A percentile compares a stretch with the other conserved stretches of the same genome.
Evolutionary conservation across 2,888 invertebrate genomes (phyloP).

Genomic region (Nemotelus nigrinus): DNA sequence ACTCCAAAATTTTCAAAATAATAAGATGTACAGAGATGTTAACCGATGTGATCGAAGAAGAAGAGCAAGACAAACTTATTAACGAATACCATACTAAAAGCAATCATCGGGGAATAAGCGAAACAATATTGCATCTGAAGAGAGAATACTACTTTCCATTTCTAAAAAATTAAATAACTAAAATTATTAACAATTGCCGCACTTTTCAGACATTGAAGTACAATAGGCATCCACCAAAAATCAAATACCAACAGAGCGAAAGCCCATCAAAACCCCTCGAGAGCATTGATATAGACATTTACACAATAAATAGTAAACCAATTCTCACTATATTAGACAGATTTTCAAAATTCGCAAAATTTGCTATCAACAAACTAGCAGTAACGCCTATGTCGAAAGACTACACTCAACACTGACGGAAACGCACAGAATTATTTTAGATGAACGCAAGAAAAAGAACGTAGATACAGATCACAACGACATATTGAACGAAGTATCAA

Average conservation of each 20-base stretch:
- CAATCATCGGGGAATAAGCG: conserved; percentile 39
- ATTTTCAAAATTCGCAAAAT: conserved; percentile 40
- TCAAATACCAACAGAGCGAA: conserved; percentile 37
- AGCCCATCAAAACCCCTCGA: conserved; percentile 40
- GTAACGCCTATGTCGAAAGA: conserved; percentile 49
- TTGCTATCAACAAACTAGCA: conserved; percentile 40
- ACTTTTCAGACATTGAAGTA: conserved; percentile 37
- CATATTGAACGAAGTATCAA: conserved; percentile 12
- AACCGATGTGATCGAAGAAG: no score
- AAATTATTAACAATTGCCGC: conserved; percentile 46
- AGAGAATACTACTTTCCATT: conserved; percentile 43
- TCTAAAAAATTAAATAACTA: conserved; percentile 39
- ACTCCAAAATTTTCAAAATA: no score
- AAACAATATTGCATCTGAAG: conserved; percentile 40
- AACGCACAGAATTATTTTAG: conserved; percentile 49
- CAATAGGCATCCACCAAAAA: conserved; percentile 48
- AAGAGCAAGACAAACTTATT: no score
- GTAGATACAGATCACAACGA: conserved; percentile 2
- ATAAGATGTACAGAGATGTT: no score
- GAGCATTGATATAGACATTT: conserved; percentile 29
- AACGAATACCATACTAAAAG: no score
- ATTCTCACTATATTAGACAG: conserved; percentile 31
- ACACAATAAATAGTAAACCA: conserved; percentile 28
- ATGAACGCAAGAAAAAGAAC: conserved; percentile 40
- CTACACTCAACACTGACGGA: conserved; percentile 49